Evolutionary conservation across 2,113 vertebrate species (phyloP).

Genomic region (Ranitomeya variabilis): DNA sequence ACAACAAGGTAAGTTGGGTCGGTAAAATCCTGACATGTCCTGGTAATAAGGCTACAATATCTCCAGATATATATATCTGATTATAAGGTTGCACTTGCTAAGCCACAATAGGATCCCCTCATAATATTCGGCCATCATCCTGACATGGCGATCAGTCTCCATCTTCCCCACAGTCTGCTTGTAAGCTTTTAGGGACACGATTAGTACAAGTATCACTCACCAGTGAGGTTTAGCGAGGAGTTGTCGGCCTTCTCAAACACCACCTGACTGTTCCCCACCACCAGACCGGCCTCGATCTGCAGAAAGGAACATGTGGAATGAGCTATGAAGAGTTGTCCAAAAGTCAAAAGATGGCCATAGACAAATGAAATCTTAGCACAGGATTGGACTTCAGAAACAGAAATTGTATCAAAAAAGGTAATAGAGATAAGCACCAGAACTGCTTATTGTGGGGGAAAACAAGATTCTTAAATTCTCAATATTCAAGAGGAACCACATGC

Average conservation of each 20-base stretch:
- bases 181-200: background rate
- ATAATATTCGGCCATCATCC: background rate
- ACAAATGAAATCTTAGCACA: too few species aligned
- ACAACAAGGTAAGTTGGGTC: too few species aligned
- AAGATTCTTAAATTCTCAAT: background rate
- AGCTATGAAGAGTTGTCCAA: background rate
- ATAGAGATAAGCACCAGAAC: background rate
- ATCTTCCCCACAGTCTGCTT: background rate
- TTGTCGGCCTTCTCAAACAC: slow-evolving; percentile 94
- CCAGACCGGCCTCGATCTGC: slow-evolving; percentile 88
- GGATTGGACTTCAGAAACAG: too few species aligned
- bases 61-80: too few species aligned
- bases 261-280: slow-evolving; percentile 92
- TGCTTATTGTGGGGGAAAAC: background rate
- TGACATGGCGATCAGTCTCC: background rate
- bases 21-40: too few species aligned
- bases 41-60: background rate
- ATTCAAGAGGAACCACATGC: too few species aligned
- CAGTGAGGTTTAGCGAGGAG: slow-evolving; percentile 87
- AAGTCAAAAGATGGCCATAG: too few species aligned
- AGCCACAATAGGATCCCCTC: too few species aligned
- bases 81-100: too few species aligned
- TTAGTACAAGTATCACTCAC: slow-evolving; percentile 73
- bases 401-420: background rate
- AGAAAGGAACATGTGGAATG: background rate